Evolutionary conservation across 2,113 vertebrate genomes (phyloP).

Genomic region (Oxyruncus cristatus): DNA sequence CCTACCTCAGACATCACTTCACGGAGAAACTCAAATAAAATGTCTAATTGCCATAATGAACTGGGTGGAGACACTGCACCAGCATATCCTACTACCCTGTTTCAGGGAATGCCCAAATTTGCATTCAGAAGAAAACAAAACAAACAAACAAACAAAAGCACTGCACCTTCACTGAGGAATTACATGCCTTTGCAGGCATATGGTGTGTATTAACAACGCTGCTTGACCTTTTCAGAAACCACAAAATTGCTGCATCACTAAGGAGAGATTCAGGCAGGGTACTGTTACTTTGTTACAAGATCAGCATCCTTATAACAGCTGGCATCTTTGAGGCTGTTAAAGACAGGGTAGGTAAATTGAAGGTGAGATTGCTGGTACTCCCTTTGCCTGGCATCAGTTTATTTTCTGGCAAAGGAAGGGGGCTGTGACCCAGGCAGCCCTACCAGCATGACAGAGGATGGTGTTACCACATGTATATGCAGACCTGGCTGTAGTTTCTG

Average conservation of each 20-base stretch:
- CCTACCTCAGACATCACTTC: background rate
- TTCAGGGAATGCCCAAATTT: background rate
- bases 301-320: background rate
- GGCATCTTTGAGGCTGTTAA: background rate
- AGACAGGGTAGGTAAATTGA: background rate
- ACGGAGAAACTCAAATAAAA: background rate
- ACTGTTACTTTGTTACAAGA: background rate
- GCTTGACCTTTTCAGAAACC: constrained; percentile 1
- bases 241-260: background rate
- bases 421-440: background rate
- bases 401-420: background rate
- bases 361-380: background rate
- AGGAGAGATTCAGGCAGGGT: background rate
- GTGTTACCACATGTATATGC: fast-evolving
- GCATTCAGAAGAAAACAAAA: background rate
- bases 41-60: background rate
- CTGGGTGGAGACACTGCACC: background rate
- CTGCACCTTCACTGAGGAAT: background rate
- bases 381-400: background rate
- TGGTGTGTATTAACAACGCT: background rate
- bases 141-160: background rate
- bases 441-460: background rate
- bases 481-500: background rate
- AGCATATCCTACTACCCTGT: background rate
- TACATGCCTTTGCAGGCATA: fast-evolving